These are phyloP conservation scores for Ypsolopha scabrella DNA, from an alignment of 2,888 invertebrate species.

Conservation along the genomic window DNA sequence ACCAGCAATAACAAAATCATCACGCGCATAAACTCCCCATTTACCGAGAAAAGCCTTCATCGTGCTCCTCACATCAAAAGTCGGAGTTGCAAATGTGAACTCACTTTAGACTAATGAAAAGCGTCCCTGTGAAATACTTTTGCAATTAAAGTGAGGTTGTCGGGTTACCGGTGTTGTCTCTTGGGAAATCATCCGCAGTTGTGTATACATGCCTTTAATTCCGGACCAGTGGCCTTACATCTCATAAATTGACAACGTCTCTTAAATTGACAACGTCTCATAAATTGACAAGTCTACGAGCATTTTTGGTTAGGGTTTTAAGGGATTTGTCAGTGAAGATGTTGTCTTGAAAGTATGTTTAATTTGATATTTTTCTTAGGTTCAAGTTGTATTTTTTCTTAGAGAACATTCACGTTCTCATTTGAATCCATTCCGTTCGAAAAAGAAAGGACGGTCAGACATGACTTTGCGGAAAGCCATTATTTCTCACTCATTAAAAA, in stretches of 20 bases:
- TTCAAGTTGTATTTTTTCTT: no score
- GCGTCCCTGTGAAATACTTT: constrained; percentile 36
- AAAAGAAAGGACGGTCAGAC: no score
- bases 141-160: constrained; percentile 41
- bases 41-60: no score
- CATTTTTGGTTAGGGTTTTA: not conserved
- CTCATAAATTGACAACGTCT: constrained; percentile 23
- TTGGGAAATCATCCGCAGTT: constrained; percentile 39
- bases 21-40: no score
- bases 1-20: no score
- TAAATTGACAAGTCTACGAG: constrained; percentile 21
- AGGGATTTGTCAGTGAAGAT: no score
- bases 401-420: no score
- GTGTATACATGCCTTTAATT: constrained; percentile 20
- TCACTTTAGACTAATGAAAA: constrained; percentile 41
- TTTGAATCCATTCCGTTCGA: no score
- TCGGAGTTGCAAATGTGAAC: constrained; percentile 6
- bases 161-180: constrained; percentile 24
- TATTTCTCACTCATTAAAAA: no score
- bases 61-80: not conserved
- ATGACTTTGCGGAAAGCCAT: no score
- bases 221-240: constrained; percentile 18
- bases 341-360: no score
- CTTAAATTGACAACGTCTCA: constrained; percentile 22
- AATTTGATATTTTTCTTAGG: no score